These are phyloP conservation scores for Numenius arquata DNA, from an alignment of 2,113 vertebrate genomes.

Conservation along the genomic window DNA sequence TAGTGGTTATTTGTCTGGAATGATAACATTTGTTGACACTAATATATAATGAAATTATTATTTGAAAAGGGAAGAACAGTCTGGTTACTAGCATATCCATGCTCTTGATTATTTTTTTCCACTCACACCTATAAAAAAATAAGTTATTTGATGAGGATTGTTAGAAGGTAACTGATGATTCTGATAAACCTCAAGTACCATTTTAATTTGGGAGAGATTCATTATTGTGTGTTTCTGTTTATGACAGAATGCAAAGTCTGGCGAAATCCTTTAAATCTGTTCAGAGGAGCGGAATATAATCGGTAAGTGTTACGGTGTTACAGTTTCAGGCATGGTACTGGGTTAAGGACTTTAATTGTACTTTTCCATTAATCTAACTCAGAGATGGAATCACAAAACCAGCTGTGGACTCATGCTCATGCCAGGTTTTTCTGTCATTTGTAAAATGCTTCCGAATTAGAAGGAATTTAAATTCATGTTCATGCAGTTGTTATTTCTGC, in stretches of 20 bases:
- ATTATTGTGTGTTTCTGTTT: constrained; percentile 52
- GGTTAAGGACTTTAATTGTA: neutral
- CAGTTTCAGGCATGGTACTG: neutral
- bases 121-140: neutral
- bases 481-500: neutral
- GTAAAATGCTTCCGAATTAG: neutral
- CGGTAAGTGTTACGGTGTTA: constrained; percentile 79
- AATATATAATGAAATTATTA: constrained; percentile 14
- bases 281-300: constrained; percentile 98
- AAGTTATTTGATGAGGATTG: constrained; percentile 29
- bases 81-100: neutral
- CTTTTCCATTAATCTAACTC: neutral
- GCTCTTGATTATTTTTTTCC: neutral
- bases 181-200: neutral
- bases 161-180: neutral
- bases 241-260: constrained; percentile 97
- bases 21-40: constrained; percentile 13
- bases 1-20: constrained; percentile 26
- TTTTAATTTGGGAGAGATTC: neutral
- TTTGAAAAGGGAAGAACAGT: neutral
- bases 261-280: constrained; percentile 98
- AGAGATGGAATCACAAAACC: neutral
- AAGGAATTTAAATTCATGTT: neutral
- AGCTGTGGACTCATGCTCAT: neutral
- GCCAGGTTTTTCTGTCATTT: neutral